Evolutionary conservation across 2,797 vertebrate genomes (phyloP).

Genomic region (Rhinophrynus dorsalis): DNA sequence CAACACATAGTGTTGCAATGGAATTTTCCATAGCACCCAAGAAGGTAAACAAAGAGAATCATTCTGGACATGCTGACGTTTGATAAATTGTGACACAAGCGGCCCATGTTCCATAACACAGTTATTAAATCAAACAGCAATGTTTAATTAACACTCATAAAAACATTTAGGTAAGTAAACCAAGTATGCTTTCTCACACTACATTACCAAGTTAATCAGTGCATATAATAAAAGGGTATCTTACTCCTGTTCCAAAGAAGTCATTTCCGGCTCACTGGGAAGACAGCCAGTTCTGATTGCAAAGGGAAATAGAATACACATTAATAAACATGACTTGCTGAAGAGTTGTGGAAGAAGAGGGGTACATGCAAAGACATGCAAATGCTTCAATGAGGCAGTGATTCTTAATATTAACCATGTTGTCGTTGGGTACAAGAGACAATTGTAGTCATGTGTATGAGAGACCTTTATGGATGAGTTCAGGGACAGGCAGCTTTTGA

Average conservation of each 20-base stretch:
- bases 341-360: not conserved
- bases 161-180: too few species aligned
- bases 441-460: not conserved
- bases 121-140: too few species aligned
- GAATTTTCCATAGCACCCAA: too few species aligned
- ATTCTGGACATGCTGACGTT: too few species aligned
- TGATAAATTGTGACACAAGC: too few species aligned
- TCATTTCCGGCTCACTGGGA: slow-evolving; percentile 85
- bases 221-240: slow-evolving; percentile 54
- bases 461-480: not conserved
- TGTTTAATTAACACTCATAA: too few species aligned
- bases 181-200: too few species aligned
- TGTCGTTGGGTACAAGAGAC: not conserved
- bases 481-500: too few species aligned
- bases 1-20: too few species aligned
- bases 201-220: not conserved
- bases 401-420: not conserved
- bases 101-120: too few species aligned
- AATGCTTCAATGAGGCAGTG: not conserved
- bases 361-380: slow-evolving; percentile 5
- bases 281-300: slow-evolving; percentile 86
- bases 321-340: slow-evolving; percentile 43
- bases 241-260: slow-evolving; percentile 84
- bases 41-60: too few species aligned
- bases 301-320: slow-evolving; percentile 60